These are phyloP conservation scores for Ailurus styani DNA, from an alignment of 2,113 vertebrate species.

Conservation along the genomic window DNA sequence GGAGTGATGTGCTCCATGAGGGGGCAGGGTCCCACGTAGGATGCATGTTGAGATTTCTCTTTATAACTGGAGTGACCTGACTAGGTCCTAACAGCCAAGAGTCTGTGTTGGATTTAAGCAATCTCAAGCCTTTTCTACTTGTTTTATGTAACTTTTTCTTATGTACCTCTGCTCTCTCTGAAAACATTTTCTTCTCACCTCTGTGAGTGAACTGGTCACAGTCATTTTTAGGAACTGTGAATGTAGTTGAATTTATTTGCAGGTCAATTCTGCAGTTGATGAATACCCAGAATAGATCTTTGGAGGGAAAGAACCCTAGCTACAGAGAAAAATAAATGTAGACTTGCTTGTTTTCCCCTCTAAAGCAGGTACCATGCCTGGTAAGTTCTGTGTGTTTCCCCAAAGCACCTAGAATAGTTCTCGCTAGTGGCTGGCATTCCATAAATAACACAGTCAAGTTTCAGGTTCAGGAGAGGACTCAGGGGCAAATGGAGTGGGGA, in stretches of 20 bases:
- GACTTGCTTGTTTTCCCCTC: conserved; percentile 14
- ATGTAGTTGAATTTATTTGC: conserved; percentile 47
- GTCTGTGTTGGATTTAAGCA: not conserved
- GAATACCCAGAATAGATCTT: conserved; percentile 32
- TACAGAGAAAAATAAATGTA: not conserved
- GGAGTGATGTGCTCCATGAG: rapidly evolving
- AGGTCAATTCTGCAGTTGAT: conserved; percentile 38
- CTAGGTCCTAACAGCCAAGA: not conserved
- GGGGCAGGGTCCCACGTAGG: not conserved
- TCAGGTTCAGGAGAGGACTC: not conserved
- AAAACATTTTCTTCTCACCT: conserved; percentile 55
- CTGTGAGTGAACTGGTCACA: conserved; percentile 12
- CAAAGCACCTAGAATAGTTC: not conserved
- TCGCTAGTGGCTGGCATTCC: not conserved
- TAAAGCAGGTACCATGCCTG: not conserved
- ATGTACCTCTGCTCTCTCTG: not conserved
- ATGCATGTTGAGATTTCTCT: not conserved
- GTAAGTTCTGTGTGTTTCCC: not conserved
- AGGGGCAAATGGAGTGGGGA: not conserved
- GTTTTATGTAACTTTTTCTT: not conserved
- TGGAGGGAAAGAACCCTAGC: not conserved
- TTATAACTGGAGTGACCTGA: not conserved
- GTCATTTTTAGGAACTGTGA: conserved; percentile 33
- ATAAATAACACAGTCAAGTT: not conserved
- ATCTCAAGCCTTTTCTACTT: not conserved